Conservation (phyloP, 2,113 vertebrate genomes). For the Lutjanus erythropterus region DNA sequence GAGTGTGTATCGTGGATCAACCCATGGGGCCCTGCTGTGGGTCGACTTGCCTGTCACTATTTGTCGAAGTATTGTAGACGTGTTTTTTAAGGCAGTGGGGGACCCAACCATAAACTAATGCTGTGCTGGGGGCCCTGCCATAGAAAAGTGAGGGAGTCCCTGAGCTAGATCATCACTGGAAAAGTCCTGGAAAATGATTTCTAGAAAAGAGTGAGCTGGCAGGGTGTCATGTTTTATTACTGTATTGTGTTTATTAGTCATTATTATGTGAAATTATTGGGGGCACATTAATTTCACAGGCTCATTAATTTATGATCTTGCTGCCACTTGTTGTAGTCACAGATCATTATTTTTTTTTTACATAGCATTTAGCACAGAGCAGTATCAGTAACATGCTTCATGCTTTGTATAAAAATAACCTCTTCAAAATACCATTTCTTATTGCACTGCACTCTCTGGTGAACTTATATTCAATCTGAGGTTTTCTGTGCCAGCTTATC, state of each 20-base stretch:
- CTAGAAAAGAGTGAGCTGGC: no score
- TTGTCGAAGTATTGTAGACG: no score
- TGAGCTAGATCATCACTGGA: no score
- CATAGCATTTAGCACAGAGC: background rate
- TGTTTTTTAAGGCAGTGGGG: no score
- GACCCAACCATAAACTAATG: no score
- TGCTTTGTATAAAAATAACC: background rate
- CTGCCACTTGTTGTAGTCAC: background rate
- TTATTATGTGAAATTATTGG: background rate
- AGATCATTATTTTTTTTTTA: conserved; percentile 15
- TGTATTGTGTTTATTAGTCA: background rate
- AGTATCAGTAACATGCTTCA: background rate
- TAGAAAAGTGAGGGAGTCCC: no score
- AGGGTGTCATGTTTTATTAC: background rate
- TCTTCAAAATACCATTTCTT: background rate
- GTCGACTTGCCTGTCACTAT: no score
- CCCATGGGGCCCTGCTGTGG: no score
- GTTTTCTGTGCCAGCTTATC: background rate
- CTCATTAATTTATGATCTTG: conserved; percentile 15
- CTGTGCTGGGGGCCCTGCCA: no score
- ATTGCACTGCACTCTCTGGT: background rate
- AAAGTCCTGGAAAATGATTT: no score
- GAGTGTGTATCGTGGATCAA: no score
- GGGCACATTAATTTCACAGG: background rate
- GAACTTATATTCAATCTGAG: background rate